Base-by-base conservation (phyloP, 2,888 invertebrate species). In the Dilophus febrilis region DNA sequence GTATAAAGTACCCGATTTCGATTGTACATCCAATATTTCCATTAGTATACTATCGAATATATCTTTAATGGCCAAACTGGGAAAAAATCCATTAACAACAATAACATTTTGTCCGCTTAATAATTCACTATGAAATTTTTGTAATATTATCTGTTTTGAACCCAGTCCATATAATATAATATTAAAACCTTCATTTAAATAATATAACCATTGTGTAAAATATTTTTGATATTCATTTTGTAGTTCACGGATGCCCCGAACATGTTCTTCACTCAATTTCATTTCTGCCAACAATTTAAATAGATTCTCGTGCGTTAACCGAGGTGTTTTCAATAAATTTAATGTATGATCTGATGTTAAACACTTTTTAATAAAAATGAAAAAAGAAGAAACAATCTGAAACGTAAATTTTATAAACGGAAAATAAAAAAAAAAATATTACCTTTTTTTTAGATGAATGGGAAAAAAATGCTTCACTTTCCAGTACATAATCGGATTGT, bases 51-150 rank as follows among this genome's bases (percentile, higher is more conserved):
- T 71, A 61, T 81, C 82, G 33, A 84, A 59, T 48, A 84, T 72
- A 67, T 80, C 83, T 65, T 87, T 90, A 1, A 88, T 64, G 0
- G 85, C 82, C 37, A 92, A 64, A 62, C 86, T 85, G 2, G 92
- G 92, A 55, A 91, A 91, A 61, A 84, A 92, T 2, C 94, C 94
- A 61, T 94, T 90, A 1, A 94, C 65, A 17, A 88, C 79, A 36
- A 94, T 57, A 40, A 84, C 81, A 1, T 81, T 77, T 49, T 71
- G 66, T 26, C 76, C 61, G 2, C 59, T 50, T 12, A 80, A 57
- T 18, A 69, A 59, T 44, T 73, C 64, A 14, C 61, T 62, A 52
- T 82, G 77, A 58, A 94, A 92, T 44, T 74, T 65, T 45, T 81
- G 74, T 27, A 95, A 59, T 17, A 95, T 62, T 22, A 68, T 64